Base-by-base conservation (phyloP, 2,113 vertebrate genomes). In the Copsychus sechellarum region DNA sequence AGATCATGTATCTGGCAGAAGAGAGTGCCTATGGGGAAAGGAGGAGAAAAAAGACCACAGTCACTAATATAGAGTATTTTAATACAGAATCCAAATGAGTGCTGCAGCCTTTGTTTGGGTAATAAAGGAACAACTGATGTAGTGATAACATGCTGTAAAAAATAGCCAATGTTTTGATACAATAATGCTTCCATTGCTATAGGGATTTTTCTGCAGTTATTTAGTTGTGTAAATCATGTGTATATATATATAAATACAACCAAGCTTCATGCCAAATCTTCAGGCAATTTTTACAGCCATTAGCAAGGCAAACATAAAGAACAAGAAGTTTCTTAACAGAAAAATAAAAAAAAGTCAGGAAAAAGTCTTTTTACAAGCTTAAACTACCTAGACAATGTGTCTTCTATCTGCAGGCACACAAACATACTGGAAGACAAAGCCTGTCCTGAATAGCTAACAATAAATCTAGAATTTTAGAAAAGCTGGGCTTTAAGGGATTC, bases 111-210 rank as follows among this genome's bases (percentile, higher is more conserved):
- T 87, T 96, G 79, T 92, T 50, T 66, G 45, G 7, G 12, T 62
- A 73, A 85, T 61, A 97, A 95, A 92, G 14, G 81, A 95, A 61
- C 53, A 91, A 89, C 36, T 76, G 71, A 87, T 38, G 50, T 47
- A 82, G 78, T 38, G 22, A 85, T 87, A 91, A 93, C 51, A 66
- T 36, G 54, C 33, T 69, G 69, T 24, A 65, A 95, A 94, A 92
- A 91, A 79, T 66, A 87, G 34, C 34, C 42, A 31, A 3, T 64
- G 53, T 81, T 40, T 67, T 81, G 60, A 54, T 74, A 47, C n/a
- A 82, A 43, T 92, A 87, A 76, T n/a, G 33, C 2, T 26, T 11
- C 12, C 24, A 72, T 66, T 54, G 54, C 62, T 82, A 45, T 34
- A 72, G 62, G 70, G 53, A 53, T 65, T 94, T 91, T 93, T 84